A percentile compares a stretch with the other conserved stretches of the same genome.
Conservation (phyloP, 2,888 invertebrate species). For the Ceraclea dissimilis region DNA sequence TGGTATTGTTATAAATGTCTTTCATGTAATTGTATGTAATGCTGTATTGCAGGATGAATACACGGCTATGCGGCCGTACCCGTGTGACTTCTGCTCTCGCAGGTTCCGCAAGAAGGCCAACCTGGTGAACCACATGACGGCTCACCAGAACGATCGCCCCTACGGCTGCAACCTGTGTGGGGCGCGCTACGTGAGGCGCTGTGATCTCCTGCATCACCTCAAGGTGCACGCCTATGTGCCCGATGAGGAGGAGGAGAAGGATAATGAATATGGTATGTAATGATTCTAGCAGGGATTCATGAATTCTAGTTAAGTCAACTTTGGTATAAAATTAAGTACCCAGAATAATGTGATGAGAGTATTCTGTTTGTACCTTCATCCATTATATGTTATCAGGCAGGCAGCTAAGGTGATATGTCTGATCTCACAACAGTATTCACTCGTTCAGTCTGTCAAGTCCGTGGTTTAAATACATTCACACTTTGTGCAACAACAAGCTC, state of each 20-base stretch:
- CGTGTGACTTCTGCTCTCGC: constrained; percentile 79
- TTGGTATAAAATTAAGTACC: neutral
- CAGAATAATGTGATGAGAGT: too few species aligned
- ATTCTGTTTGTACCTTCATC: too few species aligned
- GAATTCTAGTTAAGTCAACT: neutral
- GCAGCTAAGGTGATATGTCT: too few species aligned
- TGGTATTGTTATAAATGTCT: too few species aligned
- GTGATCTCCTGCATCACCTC: constrained; percentile 75
- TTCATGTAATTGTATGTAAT: too few species aligned
- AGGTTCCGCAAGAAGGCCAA: constrained; percentile 78
- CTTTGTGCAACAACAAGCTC: too few species aligned
- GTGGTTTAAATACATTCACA: too few species aligned
- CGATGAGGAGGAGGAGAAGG: constrained; percentile 52
- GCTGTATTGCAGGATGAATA: constrained; percentile 50
- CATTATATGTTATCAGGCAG: too few species aligned
- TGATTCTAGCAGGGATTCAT: too few species aligned
- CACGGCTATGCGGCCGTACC: constrained; percentile 70
- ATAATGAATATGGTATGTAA: constrained; percentile 37
- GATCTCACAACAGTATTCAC: too few species aligned
- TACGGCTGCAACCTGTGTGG: constrained; percentile 79
- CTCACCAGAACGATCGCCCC: constrained; percentile 76
- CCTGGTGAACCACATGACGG: constrained; percentile 80
- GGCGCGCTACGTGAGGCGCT: constrained; percentile 69
- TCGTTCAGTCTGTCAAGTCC: too few species aligned
- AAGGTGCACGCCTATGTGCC: constrained; percentile 75